Conservation (phyloP, 2,797 vertebrate genomes). For the Falco columbarius region DNA sequence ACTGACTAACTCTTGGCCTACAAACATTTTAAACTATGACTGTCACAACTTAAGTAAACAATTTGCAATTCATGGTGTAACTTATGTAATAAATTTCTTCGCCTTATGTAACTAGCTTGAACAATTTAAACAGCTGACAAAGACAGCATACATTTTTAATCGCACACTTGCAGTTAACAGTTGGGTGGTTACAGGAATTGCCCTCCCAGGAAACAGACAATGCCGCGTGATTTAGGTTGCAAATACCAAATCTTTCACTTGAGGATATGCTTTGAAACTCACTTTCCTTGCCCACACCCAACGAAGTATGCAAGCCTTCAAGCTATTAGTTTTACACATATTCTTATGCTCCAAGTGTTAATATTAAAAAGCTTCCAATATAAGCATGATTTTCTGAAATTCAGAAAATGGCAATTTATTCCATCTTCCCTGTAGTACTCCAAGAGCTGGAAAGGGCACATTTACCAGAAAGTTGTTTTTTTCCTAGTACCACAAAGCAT, state of each 20-base stretch:
- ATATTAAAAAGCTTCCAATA: neutral
- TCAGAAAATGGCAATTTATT: neutral
- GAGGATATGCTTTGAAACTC: neutral
- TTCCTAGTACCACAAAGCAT: neutral
- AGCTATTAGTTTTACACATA: neutral
- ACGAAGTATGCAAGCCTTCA: neutral
- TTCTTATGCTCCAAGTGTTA: neutral
- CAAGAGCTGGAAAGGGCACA: neutral
- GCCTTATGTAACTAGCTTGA: slow-evolving; percentile 32
- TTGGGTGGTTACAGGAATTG: slow-evolving; percentile 23
- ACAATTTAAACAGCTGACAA: slow-evolving; percentile 41
- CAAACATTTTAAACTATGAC: slow-evolving; percentile 50
- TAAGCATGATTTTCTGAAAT: neutral
- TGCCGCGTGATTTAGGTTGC: neutral
- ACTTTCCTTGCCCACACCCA: neutral
- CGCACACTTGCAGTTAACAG: neutral
- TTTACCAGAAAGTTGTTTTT: neutral
- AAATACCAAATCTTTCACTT: neutral
- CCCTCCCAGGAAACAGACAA: neutral
- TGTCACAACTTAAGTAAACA: slow-evolving; percentile 28
- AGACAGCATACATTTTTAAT: slow-evolving; percentile 42
- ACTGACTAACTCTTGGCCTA: slow-evolving; percentile 9
- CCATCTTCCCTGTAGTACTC: neutral
- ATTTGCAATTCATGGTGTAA: slow-evolving; percentile 41
- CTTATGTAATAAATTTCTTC: slow-evolving; percentile 38